phyloP scores from a whole-genome alignment of 2,797 vertebrate genomes.

The Cynodonichthys magdalenae region DNA sequence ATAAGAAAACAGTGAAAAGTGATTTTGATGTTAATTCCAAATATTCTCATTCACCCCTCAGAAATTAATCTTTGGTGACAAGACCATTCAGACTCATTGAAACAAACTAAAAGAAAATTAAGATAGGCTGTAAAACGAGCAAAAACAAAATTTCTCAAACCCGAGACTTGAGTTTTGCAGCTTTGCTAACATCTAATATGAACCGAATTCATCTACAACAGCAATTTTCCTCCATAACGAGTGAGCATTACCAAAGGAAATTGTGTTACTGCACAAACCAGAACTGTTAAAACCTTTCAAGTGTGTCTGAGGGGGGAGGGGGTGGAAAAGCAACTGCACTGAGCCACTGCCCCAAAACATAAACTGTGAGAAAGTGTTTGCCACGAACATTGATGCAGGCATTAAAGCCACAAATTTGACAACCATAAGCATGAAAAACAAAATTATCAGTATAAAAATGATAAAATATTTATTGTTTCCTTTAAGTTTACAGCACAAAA shows the following conservation, averaged over 20 bases:
- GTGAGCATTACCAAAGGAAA: conserved; percentile 3
- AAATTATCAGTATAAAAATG: conserved; percentile 12
- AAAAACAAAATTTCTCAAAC: background rate
- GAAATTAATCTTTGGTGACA: background rate
- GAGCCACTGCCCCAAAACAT: conserved; percentile 9
- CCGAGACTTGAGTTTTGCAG: background rate
- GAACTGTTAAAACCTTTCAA: conserved; percentile 5
- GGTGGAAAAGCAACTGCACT: conserved; percentile 4
- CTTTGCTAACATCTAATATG: background rate
- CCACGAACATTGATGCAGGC: conserved; percentile 1
- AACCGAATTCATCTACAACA: background rate
- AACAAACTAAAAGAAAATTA: background rate
- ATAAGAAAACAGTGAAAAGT: no score
- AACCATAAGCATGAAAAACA: background rate
- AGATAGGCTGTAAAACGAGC: background rate
- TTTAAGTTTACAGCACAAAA: conserved; percentile 13
- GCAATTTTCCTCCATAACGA: background rate
- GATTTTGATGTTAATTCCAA: no score
- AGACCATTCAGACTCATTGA: background rate
- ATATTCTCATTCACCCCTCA: no score
- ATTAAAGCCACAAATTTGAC: conserved; percentile 2
- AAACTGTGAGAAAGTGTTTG: no score
- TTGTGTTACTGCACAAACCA: background rate
- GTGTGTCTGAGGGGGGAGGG: conserved; percentile 13
- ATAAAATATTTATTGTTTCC: conserved; percentile 51